Evolutionary conservation across 2,113 vertebrate genomes (phyloP).

Genomic region (Ariopsis seemanni): DNA sequence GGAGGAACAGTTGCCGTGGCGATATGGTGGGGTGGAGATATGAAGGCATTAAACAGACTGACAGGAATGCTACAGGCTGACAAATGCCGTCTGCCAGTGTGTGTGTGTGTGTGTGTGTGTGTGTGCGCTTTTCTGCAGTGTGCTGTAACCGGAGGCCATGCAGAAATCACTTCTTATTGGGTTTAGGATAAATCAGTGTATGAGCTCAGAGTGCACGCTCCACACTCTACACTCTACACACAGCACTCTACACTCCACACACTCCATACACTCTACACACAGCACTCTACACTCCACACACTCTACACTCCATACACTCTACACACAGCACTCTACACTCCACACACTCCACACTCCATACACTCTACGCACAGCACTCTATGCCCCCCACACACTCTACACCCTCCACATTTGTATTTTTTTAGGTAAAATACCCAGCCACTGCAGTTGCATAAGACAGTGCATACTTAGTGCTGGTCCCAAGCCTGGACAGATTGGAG

Average conservation of each 20-base stretch:
- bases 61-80: conserved; percentile 42
- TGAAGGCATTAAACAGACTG: conserved; percentile 42
- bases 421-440: no score
- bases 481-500: no score
- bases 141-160: conserved; percentile 25
- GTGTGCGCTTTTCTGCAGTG: neutral
- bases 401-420: no score
- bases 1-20: conserved; percentile 37
- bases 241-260: no score
- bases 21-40: conserved; percentile 30
- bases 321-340: no score
- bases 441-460: no score
- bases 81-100: conserved; percentile 56
- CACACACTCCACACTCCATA: neutral
- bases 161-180: conserved; percentile 39
- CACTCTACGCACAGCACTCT: no score
- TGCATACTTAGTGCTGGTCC: no score
- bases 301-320: neutral
- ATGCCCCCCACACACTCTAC: no score
- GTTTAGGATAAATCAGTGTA: conserved; percentile 20
- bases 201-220: conserved; percentile 4
- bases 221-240: neutral
- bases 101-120: neutral
- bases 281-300: no score
- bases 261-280: no score